Conservation (phyloP, 2,797 vertebrate species). For the Manis javanica region DNA sequence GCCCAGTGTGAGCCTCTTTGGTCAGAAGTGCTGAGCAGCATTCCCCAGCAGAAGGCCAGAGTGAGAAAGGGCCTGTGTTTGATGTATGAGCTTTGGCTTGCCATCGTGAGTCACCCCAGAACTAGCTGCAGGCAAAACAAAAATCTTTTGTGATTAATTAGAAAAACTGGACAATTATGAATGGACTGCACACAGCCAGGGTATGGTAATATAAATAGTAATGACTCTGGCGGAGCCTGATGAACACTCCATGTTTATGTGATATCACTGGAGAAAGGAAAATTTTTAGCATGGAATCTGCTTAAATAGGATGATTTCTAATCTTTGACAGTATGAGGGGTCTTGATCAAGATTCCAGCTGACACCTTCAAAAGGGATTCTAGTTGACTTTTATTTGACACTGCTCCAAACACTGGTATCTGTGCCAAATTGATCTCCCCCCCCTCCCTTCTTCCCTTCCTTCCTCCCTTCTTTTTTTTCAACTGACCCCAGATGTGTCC, state of each 20-base stretch:
- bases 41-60: constrained; percentile 88
- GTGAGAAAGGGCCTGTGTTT: constrained; percentile 89
- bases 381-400: constrained; percentile 70
- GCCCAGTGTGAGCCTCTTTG: constrained; percentile 78
- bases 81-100: constrained; percentile 93
- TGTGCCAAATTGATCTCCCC: constrained; percentile 60
- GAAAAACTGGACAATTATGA: constrained; percentile 95
- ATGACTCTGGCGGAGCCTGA: constrained; percentile 88
- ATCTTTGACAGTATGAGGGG: constrained; percentile 80
- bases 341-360: constrained; percentile 76
- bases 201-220: constrained; percentile 92
- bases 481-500: constrained; percentile 76
- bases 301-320: constrained; percentile 85
- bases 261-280: constrained; percentile 84
- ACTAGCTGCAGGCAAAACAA: constrained; percentile 93
- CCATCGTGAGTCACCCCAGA: constrained; percentile 92
- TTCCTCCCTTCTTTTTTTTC: constrained; percentile 21
- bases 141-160: constrained; percentile 97
- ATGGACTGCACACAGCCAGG: constrained; percentile 90
- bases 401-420: background rate
- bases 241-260: constrained; percentile 84
- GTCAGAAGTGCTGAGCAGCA: constrained; percentile 80
- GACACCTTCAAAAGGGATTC: constrained; percentile 81
- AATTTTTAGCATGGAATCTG: constrained; percentile 83
- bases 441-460: background rate